phyloP scores from a whole-genome alignment of 2,797 vertebrate species.

The Lutjanus campechanus region DNA sequence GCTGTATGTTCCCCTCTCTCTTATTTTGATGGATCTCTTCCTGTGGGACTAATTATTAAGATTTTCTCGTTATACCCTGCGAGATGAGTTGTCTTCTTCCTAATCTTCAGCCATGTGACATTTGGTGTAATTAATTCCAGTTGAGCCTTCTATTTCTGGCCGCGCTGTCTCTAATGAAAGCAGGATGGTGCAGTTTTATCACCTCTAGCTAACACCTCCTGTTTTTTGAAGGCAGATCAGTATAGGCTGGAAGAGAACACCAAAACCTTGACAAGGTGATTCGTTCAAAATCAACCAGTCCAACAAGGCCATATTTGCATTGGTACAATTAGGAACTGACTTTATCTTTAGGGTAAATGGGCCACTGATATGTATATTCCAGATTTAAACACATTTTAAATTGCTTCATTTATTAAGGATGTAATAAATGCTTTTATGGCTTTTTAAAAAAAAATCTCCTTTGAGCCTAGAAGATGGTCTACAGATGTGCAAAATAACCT shows the following conservation, averaged over 20 bases:
- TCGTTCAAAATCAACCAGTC: constrained; percentile 21
- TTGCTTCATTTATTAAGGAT: background rate
- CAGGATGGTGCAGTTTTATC: constrained; percentile 67
- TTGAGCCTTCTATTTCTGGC: constrained; percentile 82
- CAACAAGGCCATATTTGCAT: constrained; percentile 4
- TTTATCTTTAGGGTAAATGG: background rate
- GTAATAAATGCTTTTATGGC: background rate
- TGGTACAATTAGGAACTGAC: background rate
- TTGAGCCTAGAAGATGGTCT: background rate
- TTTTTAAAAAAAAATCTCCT: background rate
- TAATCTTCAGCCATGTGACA: constrained; percentile 82
- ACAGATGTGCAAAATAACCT: background rate
- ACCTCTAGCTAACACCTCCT: constrained; percentile 65
- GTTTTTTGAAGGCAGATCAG: constrained; percentile 51
- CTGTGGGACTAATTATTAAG: constrained; percentile 78
- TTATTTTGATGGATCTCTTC: constrained; percentile 68
- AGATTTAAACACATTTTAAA: background rate
- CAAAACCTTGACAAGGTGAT: constrained; percentile 30
- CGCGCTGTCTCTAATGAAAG: constrained; percentile 65
- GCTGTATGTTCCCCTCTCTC: constrained; percentile 30
- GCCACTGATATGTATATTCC: background rate
- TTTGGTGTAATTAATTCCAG: constrained; percentile 84
- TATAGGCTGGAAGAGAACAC: constrained; percentile 29
- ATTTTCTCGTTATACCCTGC: constrained; percentile 69
- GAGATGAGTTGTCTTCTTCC: constrained; percentile 73